These are phyloP conservation scores for Coecobrya sp. DNA, from an alignment of 2,888 invertebrate species.

Conservation along the genomic window DNA sequence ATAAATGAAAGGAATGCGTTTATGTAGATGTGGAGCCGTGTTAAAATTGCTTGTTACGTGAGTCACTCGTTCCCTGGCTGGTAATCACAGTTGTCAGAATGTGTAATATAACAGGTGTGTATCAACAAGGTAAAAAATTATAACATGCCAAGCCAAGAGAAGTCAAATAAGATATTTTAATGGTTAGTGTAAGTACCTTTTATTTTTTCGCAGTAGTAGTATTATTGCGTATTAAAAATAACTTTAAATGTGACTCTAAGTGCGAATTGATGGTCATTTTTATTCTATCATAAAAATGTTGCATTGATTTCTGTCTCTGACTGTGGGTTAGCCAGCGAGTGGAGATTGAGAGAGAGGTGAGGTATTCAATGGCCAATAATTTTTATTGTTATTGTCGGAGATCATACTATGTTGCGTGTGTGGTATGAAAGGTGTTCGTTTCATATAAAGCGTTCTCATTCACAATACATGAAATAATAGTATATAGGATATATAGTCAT, in stretches of 20 bases:
- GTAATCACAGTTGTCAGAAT: neutral
- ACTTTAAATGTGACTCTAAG: constrained; percentile 10
- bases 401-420: constrained; percentile 41
- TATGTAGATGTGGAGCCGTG: constrained; percentile 15
- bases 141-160: neutral
- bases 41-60: constrained; percentile 33
- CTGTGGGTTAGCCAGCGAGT: too few species aligned
- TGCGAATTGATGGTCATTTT: constrained; percentile 46
- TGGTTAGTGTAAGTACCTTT: neutral
- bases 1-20: constrained; percentile 44
- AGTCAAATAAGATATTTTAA: constrained; percentile 3
- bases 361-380: constrained; percentile 21
- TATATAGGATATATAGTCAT: neutral
- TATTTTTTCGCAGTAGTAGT: neutral
- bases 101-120: constrained; percentile 37
- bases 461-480: neutral
- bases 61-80: neutral
- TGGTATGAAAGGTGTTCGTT: neutral
- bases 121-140: constrained; percentile 3
- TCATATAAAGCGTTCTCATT: neutral
- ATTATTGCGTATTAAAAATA: constrained; percentile 34
- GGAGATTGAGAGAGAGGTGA: neutral
- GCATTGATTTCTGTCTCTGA: neutral
- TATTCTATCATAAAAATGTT: constrained; percentile 8
- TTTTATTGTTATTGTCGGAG: constrained; percentile 39